These are phyloP conservation scores for Hybos culiciformis DNA, from an alignment of 2,888 invertebrate genomes.

Conservation along the genomic window DNA sequence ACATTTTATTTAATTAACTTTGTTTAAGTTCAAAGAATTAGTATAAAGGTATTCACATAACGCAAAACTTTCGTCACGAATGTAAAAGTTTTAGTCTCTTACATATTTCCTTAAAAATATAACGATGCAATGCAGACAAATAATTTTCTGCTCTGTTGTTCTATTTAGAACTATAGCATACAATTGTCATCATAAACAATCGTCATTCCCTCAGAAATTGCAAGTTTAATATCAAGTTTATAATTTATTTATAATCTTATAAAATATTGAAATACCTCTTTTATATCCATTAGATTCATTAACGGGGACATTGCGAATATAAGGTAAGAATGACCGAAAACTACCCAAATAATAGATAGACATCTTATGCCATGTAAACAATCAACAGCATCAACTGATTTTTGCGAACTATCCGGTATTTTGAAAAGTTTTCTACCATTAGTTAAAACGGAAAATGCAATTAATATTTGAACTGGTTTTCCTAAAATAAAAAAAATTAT, in stretches of 20 bases:
- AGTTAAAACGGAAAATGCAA: slow-evolving; percentile 35
- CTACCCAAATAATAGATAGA: slow-evolving; percentile 39
- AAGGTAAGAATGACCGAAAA: slow-evolving; percentile 34
- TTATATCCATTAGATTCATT: neutral
- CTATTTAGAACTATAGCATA: neutral
- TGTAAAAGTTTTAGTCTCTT: too few species aligned
- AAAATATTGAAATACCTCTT: neutral
- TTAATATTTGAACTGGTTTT: slow-evolving; percentile 21
- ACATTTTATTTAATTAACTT: too few species aligned
- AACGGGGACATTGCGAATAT: neutral
- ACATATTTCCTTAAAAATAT: neutral
- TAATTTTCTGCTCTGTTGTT: too few species aligned
- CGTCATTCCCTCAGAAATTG: too few species aligned
- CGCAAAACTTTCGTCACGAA: too few species aligned
- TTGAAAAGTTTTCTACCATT: slow-evolving; percentile 36
- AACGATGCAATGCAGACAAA: too few species aligned
- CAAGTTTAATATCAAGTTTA: too few species aligned
- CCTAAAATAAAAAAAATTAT: neutral
- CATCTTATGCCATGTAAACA: slow-evolving; percentile 37
- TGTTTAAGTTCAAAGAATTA: neutral
- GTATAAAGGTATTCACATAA: neutral
- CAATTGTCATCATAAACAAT: too few species aligned
- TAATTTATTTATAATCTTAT: neutral
- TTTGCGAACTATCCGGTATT: slow-evolving; percentile 21
- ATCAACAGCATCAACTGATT: slow-evolving; percentile 31